These are phyloP conservation scores for Desmophyllum pertusum DNA, from an alignment of 92 coral and sea anemone species.

Conservation along the genomic window DNA sequence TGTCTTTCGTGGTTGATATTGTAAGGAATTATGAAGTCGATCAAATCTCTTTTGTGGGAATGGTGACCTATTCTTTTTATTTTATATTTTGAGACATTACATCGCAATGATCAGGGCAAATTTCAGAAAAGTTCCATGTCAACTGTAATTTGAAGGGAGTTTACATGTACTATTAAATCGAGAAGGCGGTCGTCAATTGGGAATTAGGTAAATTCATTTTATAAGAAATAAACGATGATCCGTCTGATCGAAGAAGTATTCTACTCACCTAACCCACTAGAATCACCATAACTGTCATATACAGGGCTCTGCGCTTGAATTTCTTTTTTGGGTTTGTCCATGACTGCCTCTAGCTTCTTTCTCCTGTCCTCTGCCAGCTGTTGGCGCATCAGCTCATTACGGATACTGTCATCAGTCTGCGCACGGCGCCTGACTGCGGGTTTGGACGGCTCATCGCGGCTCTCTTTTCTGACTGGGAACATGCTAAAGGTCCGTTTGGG, in stretches of 20 bases:
- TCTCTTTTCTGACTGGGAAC: constrained; percentile 49
- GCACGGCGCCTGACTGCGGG: constrained; percentile 80
- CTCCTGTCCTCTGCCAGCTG: constrained; percentile 89
- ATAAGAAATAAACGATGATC: background rate
- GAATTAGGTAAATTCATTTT: background rate
- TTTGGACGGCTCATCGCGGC: constrained; percentile 46
- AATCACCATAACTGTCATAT: background rate
- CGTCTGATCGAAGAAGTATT: background rate
- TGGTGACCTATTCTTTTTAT: too few species aligned
- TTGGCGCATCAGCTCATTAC: constrained; percentile 79
- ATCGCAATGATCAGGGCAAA: too few species aligned
- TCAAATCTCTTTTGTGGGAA: too few species aligned
- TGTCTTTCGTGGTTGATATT: too few species aligned
- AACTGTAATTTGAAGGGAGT: too few species aligned
- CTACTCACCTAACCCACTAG: constrained; percentile 21
- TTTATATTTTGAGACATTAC: too few species aligned
- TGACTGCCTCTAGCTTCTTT: constrained; percentile 58
- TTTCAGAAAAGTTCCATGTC: too few species aligned
- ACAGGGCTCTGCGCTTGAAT: constrained; percentile 22
- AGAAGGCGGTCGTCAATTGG: background rate
- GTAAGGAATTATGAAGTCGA: too few species aligned
- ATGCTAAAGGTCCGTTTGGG: constrained; percentile 52
- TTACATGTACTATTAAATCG: too few species aligned
- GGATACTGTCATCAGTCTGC: constrained; percentile 82
- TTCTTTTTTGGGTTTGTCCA: constrained; percentile 26